phyloP scores from a whole-genome alignment of 2,797 vertebrate genomes.

The Sebastolobus alascanus region DNA sequence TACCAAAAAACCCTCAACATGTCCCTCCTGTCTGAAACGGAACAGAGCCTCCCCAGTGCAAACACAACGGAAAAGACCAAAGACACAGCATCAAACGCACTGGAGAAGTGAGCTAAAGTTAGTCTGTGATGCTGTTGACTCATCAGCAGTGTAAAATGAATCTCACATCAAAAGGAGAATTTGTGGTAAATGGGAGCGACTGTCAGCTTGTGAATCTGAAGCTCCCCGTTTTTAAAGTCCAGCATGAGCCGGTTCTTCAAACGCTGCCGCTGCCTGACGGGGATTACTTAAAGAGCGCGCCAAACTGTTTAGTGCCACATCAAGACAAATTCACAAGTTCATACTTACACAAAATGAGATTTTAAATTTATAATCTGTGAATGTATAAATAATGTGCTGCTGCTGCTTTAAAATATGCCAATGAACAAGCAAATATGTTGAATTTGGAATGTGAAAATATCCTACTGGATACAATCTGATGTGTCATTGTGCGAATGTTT shows the following conservation, averaged over 20 bases:
- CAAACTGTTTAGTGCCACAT: slow-evolving; percentile 23
- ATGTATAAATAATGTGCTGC: slow-evolving; percentile 43
- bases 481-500: slow-evolving; percentile 5
- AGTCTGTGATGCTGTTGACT: slow-evolving; percentile 30
- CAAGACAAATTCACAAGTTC: slow-evolving; percentile 25
- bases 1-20: neutral
- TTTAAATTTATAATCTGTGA: slow-evolving; percentile 44
- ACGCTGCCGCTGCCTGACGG: slow-evolving; percentile 28
- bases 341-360: slow-evolving; percentile 20
- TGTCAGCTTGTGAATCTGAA: slow-evolving; percentile 30
- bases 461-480: neutral
- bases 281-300: slow-evolving; percentile 35
- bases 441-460: slow-evolving; percentile 8
- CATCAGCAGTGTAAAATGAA: slow-evolving; percentile 26
- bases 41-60: slow-evolving; percentile 41
- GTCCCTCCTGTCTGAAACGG: slow-evolving; percentile 11
- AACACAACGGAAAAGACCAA: slow-evolving; percentile 37
- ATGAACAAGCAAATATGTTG: slow-evolving; percentile 14
- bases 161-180: slow-evolving; percentile 56
- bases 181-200: slow-evolving; percentile 19
- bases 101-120: slow-evolving; percentile 28
- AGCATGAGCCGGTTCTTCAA: slow-evolving; percentile 41
- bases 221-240: slow-evolving; percentile 46
- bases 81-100: slow-evolving; percentile 5
- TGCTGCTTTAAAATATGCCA: neutral